Conservation (phyloP, 2,888 invertebrate genomes). For the Hydroisotoma schaefferi region DNA sequence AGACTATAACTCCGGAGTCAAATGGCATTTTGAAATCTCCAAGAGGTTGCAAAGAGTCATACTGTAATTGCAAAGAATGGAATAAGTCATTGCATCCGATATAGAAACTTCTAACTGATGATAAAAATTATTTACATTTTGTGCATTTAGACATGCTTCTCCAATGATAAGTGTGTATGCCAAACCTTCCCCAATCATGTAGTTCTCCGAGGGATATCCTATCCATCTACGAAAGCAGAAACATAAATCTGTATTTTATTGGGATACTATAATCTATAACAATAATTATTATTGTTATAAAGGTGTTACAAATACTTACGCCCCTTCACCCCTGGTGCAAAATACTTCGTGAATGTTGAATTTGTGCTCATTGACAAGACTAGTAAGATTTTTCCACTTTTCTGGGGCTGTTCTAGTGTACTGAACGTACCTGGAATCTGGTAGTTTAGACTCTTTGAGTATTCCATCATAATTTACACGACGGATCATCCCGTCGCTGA, state of each 20-base stretch:
- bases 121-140: too few relatives aligned
- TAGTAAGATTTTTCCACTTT: not conserved
- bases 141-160: not conserved
- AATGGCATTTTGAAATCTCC: not conserved
- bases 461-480: not conserved
- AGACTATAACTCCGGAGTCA: not conserved
- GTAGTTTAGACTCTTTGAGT: not conserved
- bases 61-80: not conserved
- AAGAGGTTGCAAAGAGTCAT: not conserved
- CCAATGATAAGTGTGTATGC: not conserved
- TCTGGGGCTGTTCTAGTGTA: not conserved
- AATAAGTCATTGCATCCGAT: too few relatives aligned
- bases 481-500: not conserved
- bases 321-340: not conserved
- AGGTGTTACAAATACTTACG: too few relatives aligned
- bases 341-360: not conserved
- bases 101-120: too few relatives aligned
- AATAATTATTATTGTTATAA: too few relatives aligned
- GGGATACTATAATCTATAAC: too few relatives aligned
- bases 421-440: not conserved
- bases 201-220: not conserved
- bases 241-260: too few relatives aligned
- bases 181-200: not conserved
- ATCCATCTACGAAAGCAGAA: constrained; percentile 3
- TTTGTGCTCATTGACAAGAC: not conserved